These are phyloP conservation scores for Monodelphis domestica DNA, from an alignment of 2,797 vertebrate species.

Conservation along the genomic window DNA sequence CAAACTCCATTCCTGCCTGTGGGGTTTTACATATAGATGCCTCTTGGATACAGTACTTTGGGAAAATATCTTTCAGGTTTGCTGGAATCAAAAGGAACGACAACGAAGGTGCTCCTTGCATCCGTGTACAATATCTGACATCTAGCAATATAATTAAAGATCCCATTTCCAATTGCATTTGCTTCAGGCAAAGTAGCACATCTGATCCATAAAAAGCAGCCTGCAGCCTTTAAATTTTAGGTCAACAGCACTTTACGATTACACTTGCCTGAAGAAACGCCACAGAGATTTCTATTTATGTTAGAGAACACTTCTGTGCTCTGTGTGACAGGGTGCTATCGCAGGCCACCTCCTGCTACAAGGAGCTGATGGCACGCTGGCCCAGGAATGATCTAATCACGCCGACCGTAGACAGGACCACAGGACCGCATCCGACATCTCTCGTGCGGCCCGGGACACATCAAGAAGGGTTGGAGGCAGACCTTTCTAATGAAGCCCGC, in stretches of 20 bases:
- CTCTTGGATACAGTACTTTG: conserved; percentile 54
- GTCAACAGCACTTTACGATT: conserved; percentile 46
- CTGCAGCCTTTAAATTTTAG: conserved; percentile 34
- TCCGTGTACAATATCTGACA: conserved; percentile 58
- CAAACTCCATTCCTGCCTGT: conserved; percentile 68
- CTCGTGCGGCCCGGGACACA: background rate
- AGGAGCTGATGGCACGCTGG: background rate
- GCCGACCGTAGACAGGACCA: background rate
- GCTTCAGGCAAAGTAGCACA: conserved; percentile 59
- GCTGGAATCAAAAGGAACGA: conserved; percentile 49
- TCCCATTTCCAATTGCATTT: conserved; percentile 49
- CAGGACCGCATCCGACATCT: background rate
- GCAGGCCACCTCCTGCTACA: background rate
- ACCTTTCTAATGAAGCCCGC: background rate
- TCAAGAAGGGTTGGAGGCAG: background rate
- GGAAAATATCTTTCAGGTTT: conserved; percentile 61
- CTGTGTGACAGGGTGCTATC: background rate
- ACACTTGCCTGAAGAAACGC: background rate
- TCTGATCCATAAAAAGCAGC: conserved; percentile 42
- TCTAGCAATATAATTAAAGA: conserved; percentile 61
- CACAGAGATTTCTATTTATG: background rate
- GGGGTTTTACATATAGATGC: conserved; percentile 50
- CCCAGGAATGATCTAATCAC: background rate
- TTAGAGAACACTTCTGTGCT: conserved; percentile 1
- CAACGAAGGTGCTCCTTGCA: conserved; percentile 46